phyloP scores from a whole-genome alignment of 2,113 vertebrate genomes.

The Sinocyclocheilus maitianheensis region DNA sequence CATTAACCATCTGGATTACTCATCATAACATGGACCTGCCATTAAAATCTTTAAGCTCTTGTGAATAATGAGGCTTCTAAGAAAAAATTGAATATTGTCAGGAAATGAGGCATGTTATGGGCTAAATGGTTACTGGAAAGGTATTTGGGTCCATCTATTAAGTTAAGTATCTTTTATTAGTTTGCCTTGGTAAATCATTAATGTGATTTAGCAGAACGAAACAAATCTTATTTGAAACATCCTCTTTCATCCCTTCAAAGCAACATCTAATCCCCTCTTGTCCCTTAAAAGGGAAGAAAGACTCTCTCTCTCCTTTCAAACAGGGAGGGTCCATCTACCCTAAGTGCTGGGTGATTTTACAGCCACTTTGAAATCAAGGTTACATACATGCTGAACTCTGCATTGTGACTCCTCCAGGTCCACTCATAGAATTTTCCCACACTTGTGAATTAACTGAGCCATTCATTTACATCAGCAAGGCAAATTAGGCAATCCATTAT shows the following conservation, averaged over 20 bases:
- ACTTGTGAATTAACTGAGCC: conserved; percentile 22
- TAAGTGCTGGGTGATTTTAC: conserved; percentile 22
- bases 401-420: conserved; percentile 7
- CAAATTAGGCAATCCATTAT: conserved; percentile 49
- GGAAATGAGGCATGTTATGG: conserved; percentile 17
- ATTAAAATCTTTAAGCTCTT: not conserved
- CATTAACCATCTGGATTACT: not conserved
- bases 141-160: conserved; percentile 31
- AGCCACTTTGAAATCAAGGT: conserved; percentile 40
- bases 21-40: not conserved
- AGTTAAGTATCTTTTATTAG: conserved; percentile 34
- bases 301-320: not conserved
- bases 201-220: conserved; percentile 32
- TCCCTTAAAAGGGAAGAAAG: conserved; percentile 17
- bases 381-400: conserved; percentile 5
- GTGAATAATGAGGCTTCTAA: conserved; percentile 25
- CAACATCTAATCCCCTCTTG: conserved; percentile 24
- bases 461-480: conserved; percentile 45
- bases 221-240: conserved; percentile 36
- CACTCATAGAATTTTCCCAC: conserved; percentile 25
- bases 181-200: conserved; percentile 24
- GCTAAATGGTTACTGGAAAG: conserved; percentile 33
- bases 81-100: conserved; percentile 5
- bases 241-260: conserved; percentile 26
- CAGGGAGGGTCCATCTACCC: conserved; percentile 16